phyloP scores from a whole-genome alignment of 2,797 vertebrate genomes.

The Aphelocoma californica region DNA sequence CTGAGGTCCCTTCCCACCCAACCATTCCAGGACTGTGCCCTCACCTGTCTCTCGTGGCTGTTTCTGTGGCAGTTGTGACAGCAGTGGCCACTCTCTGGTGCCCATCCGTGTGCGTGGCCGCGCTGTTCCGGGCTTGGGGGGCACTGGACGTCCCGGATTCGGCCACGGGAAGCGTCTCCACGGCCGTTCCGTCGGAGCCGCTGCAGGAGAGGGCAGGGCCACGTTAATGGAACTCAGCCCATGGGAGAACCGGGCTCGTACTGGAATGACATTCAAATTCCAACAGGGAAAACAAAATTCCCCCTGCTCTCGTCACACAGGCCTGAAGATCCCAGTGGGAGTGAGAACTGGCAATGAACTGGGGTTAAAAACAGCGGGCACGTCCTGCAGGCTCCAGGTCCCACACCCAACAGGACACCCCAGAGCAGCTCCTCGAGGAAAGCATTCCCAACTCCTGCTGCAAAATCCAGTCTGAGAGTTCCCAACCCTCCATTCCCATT shows the following conservation, averaged over 20 bases:
- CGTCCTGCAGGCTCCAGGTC: rapidly evolving
- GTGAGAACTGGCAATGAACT: background rate
- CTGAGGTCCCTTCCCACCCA: rapidly evolving
- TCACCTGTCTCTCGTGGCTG: background rate
- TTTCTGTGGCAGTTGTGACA: background rate
- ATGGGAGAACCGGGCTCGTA: rapidly evolving
- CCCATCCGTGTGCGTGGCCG: background rate
- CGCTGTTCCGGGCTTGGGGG: background rate
- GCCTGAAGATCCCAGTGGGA: rapidly evolving
- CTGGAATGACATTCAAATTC: rapidly evolving
- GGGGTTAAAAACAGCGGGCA: rapidly evolving
- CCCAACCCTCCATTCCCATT: rapidly evolving
- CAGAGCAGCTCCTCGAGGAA: background rate
- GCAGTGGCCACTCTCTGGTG: background rate
- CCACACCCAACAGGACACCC: background rate
- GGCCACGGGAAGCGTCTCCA: background rate
- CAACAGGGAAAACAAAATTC: rapidly evolving
- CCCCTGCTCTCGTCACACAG: background rate
- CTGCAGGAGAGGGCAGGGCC: background rate
- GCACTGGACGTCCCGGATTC: rapidly evolving
- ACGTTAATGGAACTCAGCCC: rapidly evolving
- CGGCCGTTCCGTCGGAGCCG: rapidly evolving
- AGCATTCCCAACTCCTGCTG: background rate
- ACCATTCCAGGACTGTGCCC: rapidly evolving
- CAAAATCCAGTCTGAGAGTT: rapidly evolving